These are phyloP conservation scores for Leucophenga montana DNA, from an alignment of 2,888 invertebrate genomes.

Conservation along the genomic window DNA sequence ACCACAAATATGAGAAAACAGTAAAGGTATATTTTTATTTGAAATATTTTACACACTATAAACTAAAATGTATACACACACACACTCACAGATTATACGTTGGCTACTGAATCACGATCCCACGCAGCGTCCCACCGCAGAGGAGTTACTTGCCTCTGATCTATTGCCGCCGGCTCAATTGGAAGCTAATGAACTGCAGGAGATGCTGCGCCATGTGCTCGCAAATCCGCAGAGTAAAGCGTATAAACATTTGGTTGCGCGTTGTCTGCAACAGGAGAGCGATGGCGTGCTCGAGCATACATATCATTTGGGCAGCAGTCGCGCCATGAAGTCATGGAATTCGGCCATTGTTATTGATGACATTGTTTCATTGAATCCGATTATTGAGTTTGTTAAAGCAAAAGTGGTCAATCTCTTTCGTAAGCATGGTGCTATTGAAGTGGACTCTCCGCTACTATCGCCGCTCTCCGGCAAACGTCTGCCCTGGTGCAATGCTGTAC, in stretches of 20 bases:
- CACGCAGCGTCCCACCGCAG: slow-evolving; percentile 86
- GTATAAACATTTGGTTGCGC: slow-evolving; percentile 80
- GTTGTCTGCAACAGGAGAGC: slow-evolving; percentile 72
- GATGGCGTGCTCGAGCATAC: slow-evolving; percentile 79
- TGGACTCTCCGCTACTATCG: slow-evolving; percentile 86
- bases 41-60: not conserved
- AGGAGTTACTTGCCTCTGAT: slow-evolving; percentile 86
- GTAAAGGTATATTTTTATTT: slow-evolving; percentile 74
- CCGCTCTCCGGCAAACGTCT: slow-evolving; percentile 78
- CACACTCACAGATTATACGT: slow-evolving; percentile 74
- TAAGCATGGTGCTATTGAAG: slow-evolving; percentile 85
- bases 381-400: slow-evolving; percentile 72
- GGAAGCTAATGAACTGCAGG: slow-evolving; percentile 89
- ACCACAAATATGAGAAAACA: slow-evolving; percentile 67
- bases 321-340: slow-evolving; percentile 68
- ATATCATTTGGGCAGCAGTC: slow-evolving; percentile 79
- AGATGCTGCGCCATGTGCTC: slow-evolving; percentile 86
- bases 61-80: slow-evolving; percentile 56
- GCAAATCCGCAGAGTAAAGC: slow-evolving; percentile 86
- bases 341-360: slow-evolving; percentile 68
- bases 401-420: slow-evolving; percentile 78
- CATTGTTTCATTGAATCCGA: slow-evolving; percentile 71
- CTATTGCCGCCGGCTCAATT: slow-evolving; percentile 88
- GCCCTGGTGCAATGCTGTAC: slow-evolving; percentile 75
- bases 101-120: slow-evolving; percentile 92